Base-by-base conservation (phyloP, 2,113 vertebrate genomes). In the Ginglymostoma cirratum region DNA sequence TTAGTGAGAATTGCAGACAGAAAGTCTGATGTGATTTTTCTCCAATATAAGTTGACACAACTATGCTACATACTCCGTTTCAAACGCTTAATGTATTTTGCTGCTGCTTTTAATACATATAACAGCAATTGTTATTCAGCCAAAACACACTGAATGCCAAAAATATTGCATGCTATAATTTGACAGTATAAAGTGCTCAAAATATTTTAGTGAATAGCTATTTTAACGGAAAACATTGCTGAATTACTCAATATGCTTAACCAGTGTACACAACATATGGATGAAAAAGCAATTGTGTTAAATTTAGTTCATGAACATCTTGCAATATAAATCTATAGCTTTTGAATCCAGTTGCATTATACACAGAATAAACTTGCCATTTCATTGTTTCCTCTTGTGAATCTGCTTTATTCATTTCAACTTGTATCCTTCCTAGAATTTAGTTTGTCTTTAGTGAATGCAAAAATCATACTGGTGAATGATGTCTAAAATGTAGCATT, bases 1-100 rank as follows among this genome's bases (percentile, higher is more conserved):
- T n/a, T 92, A 66, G 27, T 90, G 89, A 92, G 89, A 92, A 92
- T 92, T 92, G 87, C 30, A 92, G 89, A 83, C 38, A 83, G 55
- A 92, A 42, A 66, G 30, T 92, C 61, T 66, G 89, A 66, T 66
- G 14, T 66, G 19, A 38, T 90, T 90, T 12, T 92, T 66, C 66
- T 55, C 21, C 17, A 38, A 66, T 6, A 92, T 34, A 38, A 92
- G 27, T 61, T 6, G 0, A 61, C 52, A 27, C 30, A 89, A 89
- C 86, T 55, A n/a, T 90, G 48, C 27, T 61, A 15, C 30, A 55
- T 30, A 61, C 52, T 89, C 48, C 5, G 48, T 89, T 92, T 92
- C 30, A 65, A 30, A 65, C 34, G 8, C 30, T 66, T 92, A 61
- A 92, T 66, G 89, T 66, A 92, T 92, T 92, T 92, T 92, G 55